A percentile compares a stretch with the other conserved stretches of the same genome.
Evolutionary conservation across 2,113 vertebrate species (phyloP).

Genomic region (Sardina pilchardus): DNA sequence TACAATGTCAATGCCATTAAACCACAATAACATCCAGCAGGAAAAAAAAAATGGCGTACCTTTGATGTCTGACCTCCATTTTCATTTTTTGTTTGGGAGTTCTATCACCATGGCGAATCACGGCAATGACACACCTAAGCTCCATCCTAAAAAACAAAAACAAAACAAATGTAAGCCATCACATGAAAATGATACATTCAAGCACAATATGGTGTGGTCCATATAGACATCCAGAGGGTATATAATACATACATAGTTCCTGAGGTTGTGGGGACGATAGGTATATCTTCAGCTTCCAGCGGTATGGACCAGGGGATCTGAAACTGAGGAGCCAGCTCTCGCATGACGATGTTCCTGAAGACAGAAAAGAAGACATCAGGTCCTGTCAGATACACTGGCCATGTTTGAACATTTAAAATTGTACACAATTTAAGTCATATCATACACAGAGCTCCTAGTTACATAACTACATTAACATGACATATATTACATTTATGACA

Average conservation of each 20-base stretch:
- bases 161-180: neutral
- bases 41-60: slow-evolving; percentile 59
- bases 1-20: neutral
- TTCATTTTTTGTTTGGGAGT: slow-evolving; percentile 94
- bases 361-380: neutral
- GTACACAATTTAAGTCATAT: neutral
- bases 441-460: neutral
- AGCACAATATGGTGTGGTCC: slow-evolving; percentile 18
- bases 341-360: slow-evolving; percentile 84
- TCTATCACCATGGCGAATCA: slow-evolving; percentile 87
- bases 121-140: slow-evolving; percentile 86
- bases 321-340: slow-evolving; percentile 88
- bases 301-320: slow-evolving; percentile 91
- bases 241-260: slow-evolving; percentile 82
- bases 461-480: neutral
- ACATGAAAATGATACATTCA: neutral
- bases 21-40: neutral
- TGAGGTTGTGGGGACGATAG: slow-evolving; percentile 89
- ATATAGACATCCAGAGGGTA: neutral
- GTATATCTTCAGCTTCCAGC: slow-evolving; percentile 88
- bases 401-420: neutral
- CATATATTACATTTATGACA: neutral
- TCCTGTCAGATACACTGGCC: neutral
- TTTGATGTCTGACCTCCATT: slow-evolving; percentile 86
- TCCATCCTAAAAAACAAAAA: slow-evolving; percentile 80